Percentiles rank a stretch among this genome's conserved stretches.
These are phyloP conservation scores for Pampus argenteus DNA, from an alignment of 2,797 vertebrate genomes.

Conservation along the genomic window DNA sequence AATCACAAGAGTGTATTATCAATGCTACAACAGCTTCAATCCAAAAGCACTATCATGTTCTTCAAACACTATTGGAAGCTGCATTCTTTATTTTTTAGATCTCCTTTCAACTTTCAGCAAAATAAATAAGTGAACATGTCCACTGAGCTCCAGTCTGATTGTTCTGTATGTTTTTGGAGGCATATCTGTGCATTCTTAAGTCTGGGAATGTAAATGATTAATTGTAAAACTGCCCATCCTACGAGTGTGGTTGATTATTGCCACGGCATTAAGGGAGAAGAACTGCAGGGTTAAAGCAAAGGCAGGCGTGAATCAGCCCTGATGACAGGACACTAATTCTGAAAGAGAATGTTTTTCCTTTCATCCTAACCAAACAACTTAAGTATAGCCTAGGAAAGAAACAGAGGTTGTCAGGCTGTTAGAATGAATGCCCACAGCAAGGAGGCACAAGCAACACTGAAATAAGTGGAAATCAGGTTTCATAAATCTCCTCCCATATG, in stretches of 20 bases:
- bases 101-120: too few relatives aligned
- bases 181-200: neutral
- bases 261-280: neutral
- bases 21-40: too few relatives aligned
- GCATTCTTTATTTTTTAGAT: too few relatives aligned
- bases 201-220: constrained; percentile 1
- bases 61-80: too few relatives aligned
- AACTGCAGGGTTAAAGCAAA: neutral
- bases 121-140: neutral
- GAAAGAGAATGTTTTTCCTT: neutral
- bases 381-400: neutral
- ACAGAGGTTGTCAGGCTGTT: neutral
- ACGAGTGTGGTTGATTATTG: neutral
- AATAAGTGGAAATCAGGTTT: neutral
- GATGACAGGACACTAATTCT: neutral
- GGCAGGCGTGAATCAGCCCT: neutral
- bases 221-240: neutral
- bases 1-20: too few relatives aligned
- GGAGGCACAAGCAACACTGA: neutral
- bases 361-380: neutral
- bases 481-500: neutral
- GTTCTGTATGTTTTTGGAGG: neutral
- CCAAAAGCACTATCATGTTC: too few relatives aligned
- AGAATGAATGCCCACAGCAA: neutral
- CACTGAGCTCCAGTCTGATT: neutral